Percentiles rank a stretch among this genome's conserved stretches.
phyloP scores from a whole-genome alignment of 2,113 vertebrate genomes.

The Sceloporus tristichus region DNA sequence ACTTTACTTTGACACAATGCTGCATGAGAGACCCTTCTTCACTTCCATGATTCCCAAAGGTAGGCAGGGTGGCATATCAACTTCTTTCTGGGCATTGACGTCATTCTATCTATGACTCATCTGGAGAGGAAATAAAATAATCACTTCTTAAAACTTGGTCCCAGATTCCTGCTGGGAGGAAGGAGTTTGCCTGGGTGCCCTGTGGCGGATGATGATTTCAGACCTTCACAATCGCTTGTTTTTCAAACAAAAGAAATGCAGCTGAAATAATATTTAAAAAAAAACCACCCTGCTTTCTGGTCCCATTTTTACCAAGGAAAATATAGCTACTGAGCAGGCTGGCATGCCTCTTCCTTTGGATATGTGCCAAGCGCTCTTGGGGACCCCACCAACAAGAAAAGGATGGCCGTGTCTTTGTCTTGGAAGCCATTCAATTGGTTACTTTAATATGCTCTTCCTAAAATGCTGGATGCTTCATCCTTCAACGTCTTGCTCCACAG shows the following conservation, averaged over 20 bases:
- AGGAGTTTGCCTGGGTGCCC: constrained; percentile 35
- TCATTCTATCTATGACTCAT: constrained; percentile 39
- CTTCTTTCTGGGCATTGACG: constrained; percentile 24
- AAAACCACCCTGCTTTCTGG: constrained; percentile 57
- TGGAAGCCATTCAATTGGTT: constrained; percentile 49
- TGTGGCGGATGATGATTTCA: constrained; percentile 55
- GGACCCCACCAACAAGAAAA: constrained; percentile 63
- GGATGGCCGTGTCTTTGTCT: constrained; percentile 63
- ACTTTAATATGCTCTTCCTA: too few relatives aligned
- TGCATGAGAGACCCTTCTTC: too few relatives aligned
- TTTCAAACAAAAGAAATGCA: constrained; percentile 42
- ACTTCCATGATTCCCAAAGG: too few relatives aligned
- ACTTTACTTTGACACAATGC: background rate
- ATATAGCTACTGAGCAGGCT: constrained; percentile 67
- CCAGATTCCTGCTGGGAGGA: constrained; percentile 58
- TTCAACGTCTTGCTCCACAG: too few relatives aligned
- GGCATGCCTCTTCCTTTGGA: constrained; percentile 59
- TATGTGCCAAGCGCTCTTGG: constrained; percentile 64
- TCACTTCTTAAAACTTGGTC: constrained; percentile 43
- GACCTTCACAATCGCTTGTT: constrained; percentile 49
- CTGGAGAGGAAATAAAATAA: constrained; percentile 35
- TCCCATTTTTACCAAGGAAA: constrained; percentile 67
- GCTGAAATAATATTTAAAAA: constrained; percentile 63
- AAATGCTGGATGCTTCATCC: too few relatives aligned
- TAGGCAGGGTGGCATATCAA: too few relatives aligned